Conservation (phyloP, 1,140 invertebrate species). For the Steinernema feltiae region DNA sequence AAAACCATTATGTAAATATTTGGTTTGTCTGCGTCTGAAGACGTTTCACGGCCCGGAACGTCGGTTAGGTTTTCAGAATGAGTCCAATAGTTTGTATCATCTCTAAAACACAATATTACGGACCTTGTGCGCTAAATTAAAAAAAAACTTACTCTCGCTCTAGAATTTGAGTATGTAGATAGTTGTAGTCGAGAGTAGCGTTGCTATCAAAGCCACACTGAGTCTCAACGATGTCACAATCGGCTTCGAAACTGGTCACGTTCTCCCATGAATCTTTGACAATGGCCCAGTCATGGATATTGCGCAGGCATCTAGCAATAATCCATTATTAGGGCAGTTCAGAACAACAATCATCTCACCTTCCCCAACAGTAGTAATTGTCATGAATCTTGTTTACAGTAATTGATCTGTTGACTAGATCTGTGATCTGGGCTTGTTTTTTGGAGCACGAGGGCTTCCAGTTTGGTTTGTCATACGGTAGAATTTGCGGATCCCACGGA, state of each 20-base stretch:
- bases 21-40: neutral
- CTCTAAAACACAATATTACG: too few species aligned
- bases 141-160: neutral
- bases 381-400: neutral
- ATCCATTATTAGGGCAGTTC: neutral
- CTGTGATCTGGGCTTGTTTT: conserved; percentile 1
- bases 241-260: neutral
- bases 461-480: too few species aligned
- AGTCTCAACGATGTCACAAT: neutral
- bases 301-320: neutral
- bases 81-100: neutral
- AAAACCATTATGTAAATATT: neutral
- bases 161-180: neutral
- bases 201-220: neutral
- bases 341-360: too few species aligned
- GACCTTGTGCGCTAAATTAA: neutral
- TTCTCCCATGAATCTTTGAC: neutral
- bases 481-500: too few species aligned
- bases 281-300: neutral
- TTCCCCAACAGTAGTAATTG: neutral
- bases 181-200: neutral
- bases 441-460: too few species aligned
- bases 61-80: neutral
- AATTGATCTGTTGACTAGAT: neutral
- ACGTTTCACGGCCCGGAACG: neutral